A percentile compares a stretch with the other conserved stretches of the same genome.
phyloP scores from a whole-genome alignment of 2,797 vertebrate species.

The Lacerta agilis region DNA sequence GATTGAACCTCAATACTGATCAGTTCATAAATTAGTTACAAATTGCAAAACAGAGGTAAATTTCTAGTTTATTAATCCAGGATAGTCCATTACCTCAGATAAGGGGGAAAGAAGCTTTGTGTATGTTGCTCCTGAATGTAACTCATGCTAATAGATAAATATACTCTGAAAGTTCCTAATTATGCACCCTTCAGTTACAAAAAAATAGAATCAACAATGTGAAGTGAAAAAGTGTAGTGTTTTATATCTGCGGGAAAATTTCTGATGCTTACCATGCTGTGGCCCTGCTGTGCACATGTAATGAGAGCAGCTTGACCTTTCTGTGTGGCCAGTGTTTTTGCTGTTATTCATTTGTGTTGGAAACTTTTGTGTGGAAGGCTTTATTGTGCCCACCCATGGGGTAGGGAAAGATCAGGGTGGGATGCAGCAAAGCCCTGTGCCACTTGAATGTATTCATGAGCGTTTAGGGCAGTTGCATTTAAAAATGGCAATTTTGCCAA shows the following conservation, averaged over 20 bases:
- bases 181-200: not conserved
- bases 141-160: not conserved
- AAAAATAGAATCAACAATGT: not conserved
- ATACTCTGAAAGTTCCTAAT: not conserved
- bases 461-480: not conserved
- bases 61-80: not conserved
- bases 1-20: not conserved
- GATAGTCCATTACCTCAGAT: not conserved
- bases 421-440: not conserved
- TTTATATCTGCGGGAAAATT: slow-evolving; percentile 10
- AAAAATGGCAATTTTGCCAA: not conserved
- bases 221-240: not conserved
- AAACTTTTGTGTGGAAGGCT: slow-evolving; percentile 13
- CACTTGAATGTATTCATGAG: slow-evolving; percentile 8
- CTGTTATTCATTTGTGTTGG: slow-evolving; percentile 28
- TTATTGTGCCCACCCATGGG: slow-evolving; percentile 4
- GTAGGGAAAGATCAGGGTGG: not conserved
- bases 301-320: slow-evolving; percentile 33
- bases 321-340: not conserved
- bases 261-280: not conserved
- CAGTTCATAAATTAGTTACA: not conserved
- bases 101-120: not conserved
- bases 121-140: not conserved
- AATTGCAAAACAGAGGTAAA: not conserved
- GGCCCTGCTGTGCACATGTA: slow-evolving; percentile 9